Evolutionary conservation across 2,888 invertebrate genomes (phyloP).

Genomic region (Agrenia bidenticulata): DNA sequence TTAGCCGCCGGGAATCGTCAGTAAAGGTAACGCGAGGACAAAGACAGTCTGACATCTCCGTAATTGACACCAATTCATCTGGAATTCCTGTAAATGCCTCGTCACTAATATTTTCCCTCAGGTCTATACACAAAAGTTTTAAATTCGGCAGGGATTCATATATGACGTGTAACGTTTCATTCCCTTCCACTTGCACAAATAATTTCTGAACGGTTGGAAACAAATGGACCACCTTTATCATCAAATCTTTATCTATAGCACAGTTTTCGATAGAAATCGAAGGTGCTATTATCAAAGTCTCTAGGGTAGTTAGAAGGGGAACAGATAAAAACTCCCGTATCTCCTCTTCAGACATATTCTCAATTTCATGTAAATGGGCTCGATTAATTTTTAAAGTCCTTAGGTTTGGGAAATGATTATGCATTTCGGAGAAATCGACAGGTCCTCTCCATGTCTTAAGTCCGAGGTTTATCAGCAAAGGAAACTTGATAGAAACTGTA

Average conservation of each 20-base stretch:
- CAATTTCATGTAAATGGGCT: constrained; percentile 23
- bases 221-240: constrained; percentile 23
- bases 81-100: constrained; percentile 40
- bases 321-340: neutral
- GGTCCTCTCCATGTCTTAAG: constrained; percentile 32
- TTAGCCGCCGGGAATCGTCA: constrained; percentile 23
- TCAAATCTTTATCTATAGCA: constrained; percentile 11
- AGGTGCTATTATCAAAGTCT: constrained; percentile 33
- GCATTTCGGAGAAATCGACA: constrained; percentile 30
- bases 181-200: constrained; percentile 33
- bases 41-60: constrained; percentile 20
- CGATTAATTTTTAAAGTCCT: constrained; percentile 27
- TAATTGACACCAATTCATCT: constrained; percentile 12
- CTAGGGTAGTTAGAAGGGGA: neutral
- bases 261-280: constrained; percentile 10
- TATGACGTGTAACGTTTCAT: constrained; percentile 26
- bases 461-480: constrained; percentile 12
- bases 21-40: constrained; percentile 22
- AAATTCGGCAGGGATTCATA: constrained; percentile 32
- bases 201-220: constrained; percentile 37
- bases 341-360: neutral
- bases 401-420: constrained; percentile 26
- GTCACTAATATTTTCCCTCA: constrained; percentile 18
- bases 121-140: constrained; percentile 28
- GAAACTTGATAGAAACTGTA: constrained; percentile 1